Base-by-base conservation (phyloP, 2,113 vertebrate genomes). In the Urocolius indicus region DNA sequence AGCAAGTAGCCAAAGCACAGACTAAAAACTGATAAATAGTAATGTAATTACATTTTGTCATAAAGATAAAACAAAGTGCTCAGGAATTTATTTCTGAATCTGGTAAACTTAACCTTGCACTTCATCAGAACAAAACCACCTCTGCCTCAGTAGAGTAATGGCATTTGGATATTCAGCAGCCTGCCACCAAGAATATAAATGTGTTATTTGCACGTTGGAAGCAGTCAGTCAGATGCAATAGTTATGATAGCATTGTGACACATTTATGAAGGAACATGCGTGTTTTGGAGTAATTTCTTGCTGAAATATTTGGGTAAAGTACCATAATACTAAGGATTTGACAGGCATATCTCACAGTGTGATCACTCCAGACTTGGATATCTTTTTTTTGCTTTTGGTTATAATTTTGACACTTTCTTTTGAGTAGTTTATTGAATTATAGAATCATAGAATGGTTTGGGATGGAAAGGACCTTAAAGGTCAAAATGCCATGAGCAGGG, bases 171-270 rank as follows among this genome's bases (percentile, higher is more conserved):
- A 83, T 54, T 30, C 32, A 86, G 23, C 45, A 83, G 21, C 26
- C n/a, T 16, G 36, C 14, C 51, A 52, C 11, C 29, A 38, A 34
- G 9, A 16, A 20, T 45, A 27, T 68, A 38, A n/a, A 59, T 36
- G 4, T 34, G 18, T 55, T 77, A 59, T n/a, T 55, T 85, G 15
- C 8, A 3, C 3, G 1, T 49, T 72, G 30, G 7, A 65, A 16
- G 5, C 4, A 1, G 6, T 5, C 13, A 57, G 20, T 19, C 18
- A 4, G 0, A 3, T 46, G 5, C 1, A 34, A 36, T 14, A 69
- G 16, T 26, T 21, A 30, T 32, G 24, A 76, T 51, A 11, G 13
- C 16, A 15, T 48, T 68, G 6, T 43, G 49, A 43, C 67, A 19
- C 7, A 43, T 67, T 58, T 68, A 24, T 74, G 41, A 68, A 84